Conservation (phyloP, 1,140 invertebrate species). For the Telenomus remus region DNA sequence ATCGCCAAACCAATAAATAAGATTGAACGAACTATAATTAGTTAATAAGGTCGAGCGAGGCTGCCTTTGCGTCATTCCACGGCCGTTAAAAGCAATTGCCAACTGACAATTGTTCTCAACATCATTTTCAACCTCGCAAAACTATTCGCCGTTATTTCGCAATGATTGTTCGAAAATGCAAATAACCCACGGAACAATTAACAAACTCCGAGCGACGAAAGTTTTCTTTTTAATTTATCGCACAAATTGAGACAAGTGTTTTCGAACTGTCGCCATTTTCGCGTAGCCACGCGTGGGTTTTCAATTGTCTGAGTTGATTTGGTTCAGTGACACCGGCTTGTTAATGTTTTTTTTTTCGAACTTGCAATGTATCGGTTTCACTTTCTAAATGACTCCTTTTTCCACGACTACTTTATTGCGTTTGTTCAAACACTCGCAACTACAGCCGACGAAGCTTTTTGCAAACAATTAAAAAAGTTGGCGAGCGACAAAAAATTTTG, state of each 20-base stretch:
- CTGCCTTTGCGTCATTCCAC: constrained; percentile 49
- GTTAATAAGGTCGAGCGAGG: constrained; percentile 47
- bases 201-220: constrained; percentile 22
- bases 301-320: constrained; percentile 32
- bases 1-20: constrained; percentile 57
- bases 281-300: constrained; percentile 22
- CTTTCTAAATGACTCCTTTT: constrained; percentile 31
- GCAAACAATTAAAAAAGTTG: too few species aligned
- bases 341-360: constrained; percentile 16
- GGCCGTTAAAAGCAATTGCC: constrained; percentile 45
- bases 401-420: background rate
- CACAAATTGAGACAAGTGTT: constrained; percentile 21
- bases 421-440: too few species aligned
- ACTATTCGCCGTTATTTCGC: constrained; percentile 42
- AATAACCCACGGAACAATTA: too few species aligned
- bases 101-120: constrained; percentile 46
- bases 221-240: constrained; percentile 44
- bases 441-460: too few species aligned
- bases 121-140: constrained; percentile 40
- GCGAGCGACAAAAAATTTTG: too few species aligned
- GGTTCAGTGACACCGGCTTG: constrained; percentile 15
- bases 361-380: constrained; percentile 18
- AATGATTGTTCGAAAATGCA: constrained; percentile 21
- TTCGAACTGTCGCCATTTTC: constrained; percentile 22
- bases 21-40: constrained; percentile 48